These are phyloP conservation scores for Spea hammondii DNA, from an alignment of 2,797 vertebrate species.

Conservation along the genomic window DNA sequence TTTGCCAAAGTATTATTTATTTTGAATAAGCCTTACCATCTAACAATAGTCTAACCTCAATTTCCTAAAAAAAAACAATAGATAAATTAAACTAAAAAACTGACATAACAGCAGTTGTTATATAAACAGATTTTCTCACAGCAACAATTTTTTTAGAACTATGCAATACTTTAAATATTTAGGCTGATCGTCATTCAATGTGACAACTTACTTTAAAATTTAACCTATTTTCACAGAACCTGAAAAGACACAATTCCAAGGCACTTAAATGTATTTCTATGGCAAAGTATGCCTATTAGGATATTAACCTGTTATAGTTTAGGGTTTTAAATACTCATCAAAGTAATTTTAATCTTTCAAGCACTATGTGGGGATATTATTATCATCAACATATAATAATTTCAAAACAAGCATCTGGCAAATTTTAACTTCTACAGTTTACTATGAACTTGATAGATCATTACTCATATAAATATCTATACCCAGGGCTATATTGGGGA, in stretches of 20 bases:
- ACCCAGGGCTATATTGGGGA: too few species aligned
- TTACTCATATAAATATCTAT: too few species aligned
- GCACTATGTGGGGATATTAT: too few species aligned
- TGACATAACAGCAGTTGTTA: slow-evolving; percentile 27
- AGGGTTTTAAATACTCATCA: neutral
- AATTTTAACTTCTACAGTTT: too few species aligned
- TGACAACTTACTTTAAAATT: slow-evolving; percentile 48
- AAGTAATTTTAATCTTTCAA: neutral
- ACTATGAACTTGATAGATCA: too few species aligned
- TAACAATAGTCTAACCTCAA: neutral
- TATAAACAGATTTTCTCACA: slow-evolving; percentile 35
- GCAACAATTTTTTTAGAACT: slow-evolving; percentile 42
- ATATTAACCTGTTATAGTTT: slow-evolving; percentile 5
- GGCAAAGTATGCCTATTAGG: slow-evolving; percentile 13
- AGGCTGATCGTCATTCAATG: slow-evolving; percentile 34
- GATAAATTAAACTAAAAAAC: slow-evolving; percentile 7
- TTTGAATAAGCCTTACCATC: too few species aligned
- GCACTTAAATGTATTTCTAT: slow-evolving; percentile 24
- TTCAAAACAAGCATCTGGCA: too few species aligned
- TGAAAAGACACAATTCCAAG: slow-evolving; percentile 30
- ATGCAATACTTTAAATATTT: slow-evolving; percentile 49
- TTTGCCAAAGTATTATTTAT: too few species aligned
- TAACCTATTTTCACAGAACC: slow-evolving; percentile 44
- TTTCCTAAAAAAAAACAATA: neutral
- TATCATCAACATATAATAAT: too few species aligned